A percentile compares a stretch with the other conserved stretches of the same genome.
Conservation (phyloP, 2,113 vertebrate species). For the Oreocharis arfaki region DNA sequence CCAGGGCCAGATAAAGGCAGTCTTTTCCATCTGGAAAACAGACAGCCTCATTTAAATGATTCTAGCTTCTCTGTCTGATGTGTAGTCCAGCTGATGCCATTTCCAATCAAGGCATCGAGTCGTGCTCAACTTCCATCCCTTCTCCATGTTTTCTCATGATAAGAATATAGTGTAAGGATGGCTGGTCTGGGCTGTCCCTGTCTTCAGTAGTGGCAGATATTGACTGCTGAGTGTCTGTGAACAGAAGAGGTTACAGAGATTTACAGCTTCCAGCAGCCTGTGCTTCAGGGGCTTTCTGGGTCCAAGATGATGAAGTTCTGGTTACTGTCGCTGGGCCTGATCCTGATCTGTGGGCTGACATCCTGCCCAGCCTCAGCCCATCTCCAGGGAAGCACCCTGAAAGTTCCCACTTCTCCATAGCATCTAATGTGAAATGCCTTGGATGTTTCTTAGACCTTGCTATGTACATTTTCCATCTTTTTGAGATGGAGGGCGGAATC, state of each 20-base stretch:
- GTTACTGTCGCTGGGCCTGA: not conserved
- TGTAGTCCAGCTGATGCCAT: not conserved
- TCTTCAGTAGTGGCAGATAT: not conserved
- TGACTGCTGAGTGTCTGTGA: not conserved
- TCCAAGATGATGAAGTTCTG: not conserved
- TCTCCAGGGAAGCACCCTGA: not conserved
- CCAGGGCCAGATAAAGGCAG: not conserved
- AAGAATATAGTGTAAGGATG: not conserved
- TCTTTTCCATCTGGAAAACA: not conserved
- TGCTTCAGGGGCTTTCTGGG: not conserved
- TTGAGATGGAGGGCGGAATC: not conserved
- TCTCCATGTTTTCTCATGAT: not conserved
- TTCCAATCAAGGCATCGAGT: not conserved
- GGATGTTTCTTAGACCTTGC: not conserved
- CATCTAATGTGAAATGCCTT: not conserved
- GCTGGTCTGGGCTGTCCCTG: not conserved
- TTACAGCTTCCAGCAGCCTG: not conserved
- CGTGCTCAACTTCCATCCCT: not conserved
- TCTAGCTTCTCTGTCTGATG: not conserved
- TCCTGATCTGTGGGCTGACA: not conserved
- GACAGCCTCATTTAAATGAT: not conserved
- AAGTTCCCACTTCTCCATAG: not conserved
- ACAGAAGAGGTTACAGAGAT: not conserved
- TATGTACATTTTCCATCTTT: not conserved
- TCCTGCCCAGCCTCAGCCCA: not conserved